phyloP scores from a whole-genome alignment of 2,113 vertebrate species.

The Pelusios castaneus region DNA sequence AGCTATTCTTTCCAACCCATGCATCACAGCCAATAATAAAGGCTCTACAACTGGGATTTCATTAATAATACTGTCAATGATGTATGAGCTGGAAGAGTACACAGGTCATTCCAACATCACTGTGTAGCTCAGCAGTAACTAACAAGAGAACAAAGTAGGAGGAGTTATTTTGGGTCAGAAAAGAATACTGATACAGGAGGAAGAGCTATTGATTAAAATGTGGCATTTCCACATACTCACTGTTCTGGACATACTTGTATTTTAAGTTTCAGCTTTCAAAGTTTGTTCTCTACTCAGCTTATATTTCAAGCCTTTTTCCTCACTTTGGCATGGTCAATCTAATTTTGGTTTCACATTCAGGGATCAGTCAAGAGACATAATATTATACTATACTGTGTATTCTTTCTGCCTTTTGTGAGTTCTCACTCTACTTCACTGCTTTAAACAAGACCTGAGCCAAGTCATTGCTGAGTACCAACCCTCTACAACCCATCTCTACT shows the following conservation, averaged over 20 bases:
- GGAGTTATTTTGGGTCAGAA: not conserved
- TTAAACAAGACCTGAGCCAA: not conserved
- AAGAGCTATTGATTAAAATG: not conserved
- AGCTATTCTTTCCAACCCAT: conserved; percentile 29
- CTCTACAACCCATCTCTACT: not conserved
- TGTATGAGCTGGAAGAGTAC: conserved; percentile 10
- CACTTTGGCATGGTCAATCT: conserved; percentile 22
- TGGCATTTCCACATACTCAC: not conserved
- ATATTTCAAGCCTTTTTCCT: conserved; percentile 19
- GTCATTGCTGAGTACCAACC: conserved; percentile 24
- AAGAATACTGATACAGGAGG: not conserved
- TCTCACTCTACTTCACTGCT: conserved; percentile 47
- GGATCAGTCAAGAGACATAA: not conserved
- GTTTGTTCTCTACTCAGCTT: not conserved
- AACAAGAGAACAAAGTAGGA: not conserved
- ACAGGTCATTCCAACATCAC: not conserved
- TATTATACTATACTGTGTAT: not conserved
- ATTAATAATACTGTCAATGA: conserved; percentile 31
- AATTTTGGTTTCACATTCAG: conserved; percentile 28
- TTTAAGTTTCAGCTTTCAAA: conserved; percentile 21
- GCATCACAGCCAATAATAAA: conserved; percentile 30
- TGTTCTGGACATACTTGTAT: not conserved
- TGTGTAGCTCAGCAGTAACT: not conserved
- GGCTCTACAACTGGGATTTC: conserved; percentile 17
- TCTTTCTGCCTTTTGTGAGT: conserved; percentile 58